Evolutionary conservation across 1,140 invertebrate genomes (phyloP).

Genomic region (Leptinotarsa undecemlineata): DNA sequence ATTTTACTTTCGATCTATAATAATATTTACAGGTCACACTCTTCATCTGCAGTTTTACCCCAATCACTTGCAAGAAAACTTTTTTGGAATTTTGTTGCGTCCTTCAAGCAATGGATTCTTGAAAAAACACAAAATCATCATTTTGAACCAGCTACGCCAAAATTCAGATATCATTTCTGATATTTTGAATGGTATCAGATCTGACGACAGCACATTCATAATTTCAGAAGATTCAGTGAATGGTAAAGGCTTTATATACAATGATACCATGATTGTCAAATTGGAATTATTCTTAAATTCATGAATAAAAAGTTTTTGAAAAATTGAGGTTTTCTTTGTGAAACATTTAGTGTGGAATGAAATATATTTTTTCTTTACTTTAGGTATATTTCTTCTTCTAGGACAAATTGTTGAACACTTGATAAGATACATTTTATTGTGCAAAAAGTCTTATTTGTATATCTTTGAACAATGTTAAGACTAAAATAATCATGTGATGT

Average conservation of each 20-base stretch:
- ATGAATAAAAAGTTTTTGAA: slow-evolving; percentile 16
- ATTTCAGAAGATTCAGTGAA: slow-evolving; percentile 32
- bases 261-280: slow-evolving; percentile 37
- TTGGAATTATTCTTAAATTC: slow-evolving; percentile 42
- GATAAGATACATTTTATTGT: no score
- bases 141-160: slow-evolving; percentile 36
- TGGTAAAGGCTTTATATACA: slow-evolving; percentile 31
- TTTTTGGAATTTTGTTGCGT: slow-evolving; percentile 37
- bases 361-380: no score
- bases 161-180: slow-evolving; percentile 34
- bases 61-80: slow-evolving; percentile 33
- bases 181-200: slow-evolving; percentile 35
- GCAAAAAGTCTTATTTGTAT: no score
- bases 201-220: slow-evolving; percentile 35
- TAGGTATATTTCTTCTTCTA: no score
- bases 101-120: slow-evolving; percentile 38
- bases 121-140: slow-evolving; percentile 40
- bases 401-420: no score
- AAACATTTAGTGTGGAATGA: no score
- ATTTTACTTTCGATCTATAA: background rate
- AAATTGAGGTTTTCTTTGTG: no score
- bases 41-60: slow-evolving; percentile 41
- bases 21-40: slow-evolving; percentile 37
- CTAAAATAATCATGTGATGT: no score
- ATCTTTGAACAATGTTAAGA: no score